A percentile compares a stretch with the other conserved stretches of the same genome.
Conservation (phyloP, 2,797 vertebrate genomes). For the Pristis pectinata region DNA sequence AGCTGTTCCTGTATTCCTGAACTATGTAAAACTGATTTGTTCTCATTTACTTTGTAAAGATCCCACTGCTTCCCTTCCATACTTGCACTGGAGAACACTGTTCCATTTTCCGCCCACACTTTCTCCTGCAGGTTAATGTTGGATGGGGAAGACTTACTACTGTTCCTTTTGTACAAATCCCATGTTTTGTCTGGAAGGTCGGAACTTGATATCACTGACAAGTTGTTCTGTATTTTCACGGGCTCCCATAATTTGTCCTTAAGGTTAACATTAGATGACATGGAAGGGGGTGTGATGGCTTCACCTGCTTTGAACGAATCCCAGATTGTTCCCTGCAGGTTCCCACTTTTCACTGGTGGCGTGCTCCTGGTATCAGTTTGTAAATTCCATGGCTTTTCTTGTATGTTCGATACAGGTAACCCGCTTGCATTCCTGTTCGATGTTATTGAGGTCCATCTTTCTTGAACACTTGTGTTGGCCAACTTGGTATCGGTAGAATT, state of each 20-base stretch:
- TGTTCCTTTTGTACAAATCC: slow-evolving; percentile 58
- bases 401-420: slow-evolving; percentile 46
- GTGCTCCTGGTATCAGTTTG: slow-evolving; percentile 54
- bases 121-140: background rate
- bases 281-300: slow-evolving; percentile 41
- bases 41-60: slow-evolving; percentile 66
- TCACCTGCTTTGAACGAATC: slow-evolving; percentile 55
- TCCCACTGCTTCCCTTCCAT: slow-evolving; percentile 77
- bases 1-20: slow-evolving; percentile 53
- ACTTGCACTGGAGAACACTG: slow-evolving; percentile 56
- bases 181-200: slow-evolving; percentile 71
- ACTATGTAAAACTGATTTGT: slow-evolving; percentile 62
- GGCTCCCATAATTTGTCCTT: slow-evolving; percentile 25
- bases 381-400: slow-evolving; percentile 67
- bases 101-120: slow-evolving; percentile 53
- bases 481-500: slow-evolving; percentile 37
- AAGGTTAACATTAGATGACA: slow-evolving; percentile 35
- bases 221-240: slow-evolving; percentile 8
- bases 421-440: slow-evolving; percentile 50
- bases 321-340: slow-evolving; percentile 49
- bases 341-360: slow-evolving; percentile 40
- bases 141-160: slow-evolving; percentile 43
- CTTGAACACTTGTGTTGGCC: slow-evolving; percentile 45
- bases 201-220: slow-evolving; percentile 39
- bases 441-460: slow-evolving; percentile 50